Base-by-base conservation (phyloP, 2,888 invertebrate genomes). In the Branchipolynoe longqiensis region DNA sequence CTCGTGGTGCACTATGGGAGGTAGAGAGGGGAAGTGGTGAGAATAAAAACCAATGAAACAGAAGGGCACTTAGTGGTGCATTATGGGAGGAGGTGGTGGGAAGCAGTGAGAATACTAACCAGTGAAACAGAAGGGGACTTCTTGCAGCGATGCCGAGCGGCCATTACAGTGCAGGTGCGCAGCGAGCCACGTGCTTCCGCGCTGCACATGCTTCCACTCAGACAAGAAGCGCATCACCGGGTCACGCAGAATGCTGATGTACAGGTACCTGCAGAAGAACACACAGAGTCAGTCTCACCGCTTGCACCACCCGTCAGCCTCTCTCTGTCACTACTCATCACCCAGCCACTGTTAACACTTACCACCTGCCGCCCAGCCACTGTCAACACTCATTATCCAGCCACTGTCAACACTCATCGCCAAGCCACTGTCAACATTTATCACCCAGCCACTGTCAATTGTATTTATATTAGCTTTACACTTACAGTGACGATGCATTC, bases 171-270 rank as follows among this genome's bases (percentile, higher is more conserved):
- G 94, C 88, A 96, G 95, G 33, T 95, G 93, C 6, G 95, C 95
- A 69, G 97, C 97, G 93, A 97, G 97, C 99, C 99, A 99, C 58
- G 98, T 98, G 86, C 98, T 98, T 54, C 99, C 98, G 40, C 99
- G 95, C 92, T 97, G 97, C 78, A 99, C 99, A 94, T 99, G 99
- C 64, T 98, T 96, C 94, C 97, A 99, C 94, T 99, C 99, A 86
- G 98, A 98, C 91, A 99, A 95, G 94, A 98, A 99, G 90, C 97
- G 96, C 84, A 97, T 95, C 62, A 99, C 96, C 0, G 99, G 99
- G 92, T 99, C 98, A 87, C 99, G 95, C 81, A 99, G 95, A 88
- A 99, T 95, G 4, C 99, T 98, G 89, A 99, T 97, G 95, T 98
- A 99, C 95, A 98, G 98, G 94, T 98, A 99, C 91, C 99, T 95